A percentile compares a stretch with the other conserved stretches of the same genome.
Evolutionary conservation across 2,888 invertebrate species (phyloP).

Genomic region (Polyploca ridens): DNA sequence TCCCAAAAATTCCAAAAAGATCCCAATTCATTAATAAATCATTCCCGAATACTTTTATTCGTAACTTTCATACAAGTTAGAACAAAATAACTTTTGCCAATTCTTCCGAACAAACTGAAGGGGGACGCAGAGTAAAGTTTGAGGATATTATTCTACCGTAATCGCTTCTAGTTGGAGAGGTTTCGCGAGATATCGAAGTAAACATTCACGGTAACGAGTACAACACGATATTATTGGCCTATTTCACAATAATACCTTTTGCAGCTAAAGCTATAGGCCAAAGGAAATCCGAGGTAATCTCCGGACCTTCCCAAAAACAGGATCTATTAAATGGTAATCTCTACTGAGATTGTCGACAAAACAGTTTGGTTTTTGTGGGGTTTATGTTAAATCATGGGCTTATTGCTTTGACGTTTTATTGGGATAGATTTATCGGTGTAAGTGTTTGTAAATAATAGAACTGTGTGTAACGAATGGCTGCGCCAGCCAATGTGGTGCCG

Average conservation of each 20-base stretch:
- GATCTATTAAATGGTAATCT: constrained; percentile 1
- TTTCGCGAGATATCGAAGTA: background rate
- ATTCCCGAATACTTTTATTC: background rate
- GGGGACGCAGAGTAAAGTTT: background rate
- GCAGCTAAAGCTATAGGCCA: background rate
- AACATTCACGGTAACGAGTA: background rate
- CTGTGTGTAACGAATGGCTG: no score
- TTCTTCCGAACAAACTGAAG: background rate
- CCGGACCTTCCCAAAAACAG: constrained; percentile 1
- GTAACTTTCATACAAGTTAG: background rate
- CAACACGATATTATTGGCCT: constrained; percentile 3
- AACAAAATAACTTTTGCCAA: background rate
- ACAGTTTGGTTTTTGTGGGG: background rate
- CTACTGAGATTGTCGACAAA: background rate
- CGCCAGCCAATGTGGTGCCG: no score
- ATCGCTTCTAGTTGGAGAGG: background rate
- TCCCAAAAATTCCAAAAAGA: no score
- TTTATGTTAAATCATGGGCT: background rate
- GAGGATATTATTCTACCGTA: background rate
- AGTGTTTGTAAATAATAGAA: background rate
- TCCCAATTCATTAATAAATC: background rate
- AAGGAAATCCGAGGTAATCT: constrained; percentile 4
- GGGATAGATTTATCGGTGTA: background rate
- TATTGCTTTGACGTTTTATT: background rate
- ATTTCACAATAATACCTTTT: background rate